Percentiles rank a stretch among this genome's conserved stretches.
These are phyloP conservation scores for Magallana nippona DNA, from an alignment of 2,888 invertebrate genomes.

Conservation along the genomic window DNA sequence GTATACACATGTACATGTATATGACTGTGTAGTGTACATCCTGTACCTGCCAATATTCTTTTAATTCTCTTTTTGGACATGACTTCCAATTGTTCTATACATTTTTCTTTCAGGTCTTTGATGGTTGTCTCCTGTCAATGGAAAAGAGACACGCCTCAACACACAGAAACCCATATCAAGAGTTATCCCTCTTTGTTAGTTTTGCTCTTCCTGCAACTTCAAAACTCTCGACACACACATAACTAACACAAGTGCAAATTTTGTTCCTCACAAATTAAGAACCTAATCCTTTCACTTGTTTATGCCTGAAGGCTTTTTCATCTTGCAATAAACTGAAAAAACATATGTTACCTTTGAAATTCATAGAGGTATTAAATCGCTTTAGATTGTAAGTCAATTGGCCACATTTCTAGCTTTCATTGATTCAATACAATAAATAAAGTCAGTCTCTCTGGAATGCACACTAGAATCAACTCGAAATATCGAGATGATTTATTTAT, in stretches of 20 bases:
- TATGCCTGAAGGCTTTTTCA: conserved; percentile 12
- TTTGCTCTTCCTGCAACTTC: neutral
- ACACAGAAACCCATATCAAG: neutral
- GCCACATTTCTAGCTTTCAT: conserved; percentile 18
- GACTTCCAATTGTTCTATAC: conserved; percentile 79
- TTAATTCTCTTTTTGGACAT: conserved; percentile 79
- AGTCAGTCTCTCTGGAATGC: conserved; percentile 22
- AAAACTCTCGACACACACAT: neutral
- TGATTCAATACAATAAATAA: conserved; percentile 31
- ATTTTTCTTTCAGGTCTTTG: conserved; percentile 78
- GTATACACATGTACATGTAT: too few species aligned
- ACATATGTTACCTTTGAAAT: conserved; percentile 35
- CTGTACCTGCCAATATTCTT: conserved; percentile 77
- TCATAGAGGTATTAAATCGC: conserved; percentile 26
- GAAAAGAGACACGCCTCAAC: neutral
- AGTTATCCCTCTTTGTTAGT: conserved; percentile 25
- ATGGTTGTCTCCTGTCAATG: conserved; percentile 71
- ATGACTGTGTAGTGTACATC: neutral
- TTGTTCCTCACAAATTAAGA: neutral
- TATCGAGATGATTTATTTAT: conserved; percentile 32
- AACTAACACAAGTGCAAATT: neutral
- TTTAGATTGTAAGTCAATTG: conserved; percentile 7
- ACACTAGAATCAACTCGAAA: conserved; percentile 4
- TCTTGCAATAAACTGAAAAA: conserved; percentile 31
- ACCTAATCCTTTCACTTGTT: conserved; percentile 35